Evolutionary conservation across 2,797 vertebrate genomes (phyloP), one percentile per base, ranked within the genome.

Genomic region (Acestrorhynchus altus): DNA sequence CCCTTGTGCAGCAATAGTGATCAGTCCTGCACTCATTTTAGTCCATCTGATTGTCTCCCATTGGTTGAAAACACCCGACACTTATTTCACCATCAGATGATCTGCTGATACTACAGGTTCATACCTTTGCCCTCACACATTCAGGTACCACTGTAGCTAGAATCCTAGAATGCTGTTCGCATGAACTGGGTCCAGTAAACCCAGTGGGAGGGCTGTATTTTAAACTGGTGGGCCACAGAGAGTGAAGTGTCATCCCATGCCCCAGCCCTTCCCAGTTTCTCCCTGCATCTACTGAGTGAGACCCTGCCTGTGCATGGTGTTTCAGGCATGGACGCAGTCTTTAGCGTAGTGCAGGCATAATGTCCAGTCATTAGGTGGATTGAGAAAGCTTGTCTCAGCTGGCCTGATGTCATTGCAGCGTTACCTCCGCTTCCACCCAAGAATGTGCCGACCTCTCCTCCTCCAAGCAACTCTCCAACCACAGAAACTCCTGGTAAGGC

Each of bases 391-490:
- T 66, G 81, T 90, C 10, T 81, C 72, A 86, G 71, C 84, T 78
- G 28, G 64, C 56, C 64, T 89, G n/a, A 77, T 91, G 67, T 88
- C 76, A 70, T 89, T 92, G 77, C 89, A 99, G 98, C 94, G 57
- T 96, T 96, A 81, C 98, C 98, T 75, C 97, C 96, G 11, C 95
- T 98, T 89, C 97, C 96, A 47, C 96, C 98, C 39, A 99, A 99
- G 91, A 96, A 95, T 84, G 87, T 98, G 87, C 96, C 95, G 49
- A 94, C 94, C 61, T 93, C 96, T 12, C 94, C 96, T 31, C 95
- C 93, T 0, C 83, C 85, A 0, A 91, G 92, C 24, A 92, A 88
- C 83, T 94, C 95, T 7, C 92, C 94, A 1, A 87, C 95, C 87
- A 85, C 92, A 13, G 89, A 92, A 57, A 90, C 84, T 46, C 78